A percentile compares a stretch with the other conserved stretches of the same genome.
phyloP scores from a whole-genome alignment of 2,888 invertebrate genomes.

The Ochlodes sylvanus region DNA sequence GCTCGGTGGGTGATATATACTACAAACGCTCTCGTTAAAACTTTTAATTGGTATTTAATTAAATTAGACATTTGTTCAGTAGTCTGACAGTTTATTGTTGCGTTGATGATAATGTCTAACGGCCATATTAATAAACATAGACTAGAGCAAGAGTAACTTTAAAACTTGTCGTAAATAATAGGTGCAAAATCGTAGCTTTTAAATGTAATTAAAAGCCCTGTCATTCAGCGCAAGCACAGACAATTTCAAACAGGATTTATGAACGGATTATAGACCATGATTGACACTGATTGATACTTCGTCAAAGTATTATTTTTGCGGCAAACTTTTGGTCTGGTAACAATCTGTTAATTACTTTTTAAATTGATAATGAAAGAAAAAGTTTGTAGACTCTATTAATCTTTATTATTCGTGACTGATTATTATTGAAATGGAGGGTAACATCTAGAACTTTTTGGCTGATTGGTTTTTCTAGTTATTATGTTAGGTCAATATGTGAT shows the following conservation, averaged over 20 bases:
- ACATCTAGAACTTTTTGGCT: not conserved
- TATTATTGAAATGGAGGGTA: not conserved
- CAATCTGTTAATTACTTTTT: constrained; percentile 7
- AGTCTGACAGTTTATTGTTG: no score
- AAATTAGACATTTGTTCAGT: no score
- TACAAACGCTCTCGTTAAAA: no score
- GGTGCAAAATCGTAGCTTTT: no score
- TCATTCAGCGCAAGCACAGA: not conserved
- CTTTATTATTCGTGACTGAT: constrained; percentile 12
- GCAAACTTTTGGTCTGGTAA: constrained; percentile 8
- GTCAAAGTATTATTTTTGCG: constrained; percentile 26
- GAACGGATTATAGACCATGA: constrained; percentile 7
- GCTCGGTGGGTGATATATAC: no score
- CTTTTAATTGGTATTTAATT: no score
- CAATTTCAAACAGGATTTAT: constrained; percentile 17
- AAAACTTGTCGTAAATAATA: no score
- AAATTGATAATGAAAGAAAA: constrained; percentile 11
- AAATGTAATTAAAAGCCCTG: not conserved
- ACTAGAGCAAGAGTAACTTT: no score
- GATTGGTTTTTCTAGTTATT: not conserved
- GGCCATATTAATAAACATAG: no score
- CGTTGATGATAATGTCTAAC: no score
- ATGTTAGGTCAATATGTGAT: no score
- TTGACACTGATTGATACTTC: constrained; percentile 30
- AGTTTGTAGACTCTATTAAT: constrained; percentile 9